These are phyloP conservation scores for Nannoperca obscura DNA, from an alignment of 2,797 vertebrate genomes.

Conservation along the genomic window DNA sequence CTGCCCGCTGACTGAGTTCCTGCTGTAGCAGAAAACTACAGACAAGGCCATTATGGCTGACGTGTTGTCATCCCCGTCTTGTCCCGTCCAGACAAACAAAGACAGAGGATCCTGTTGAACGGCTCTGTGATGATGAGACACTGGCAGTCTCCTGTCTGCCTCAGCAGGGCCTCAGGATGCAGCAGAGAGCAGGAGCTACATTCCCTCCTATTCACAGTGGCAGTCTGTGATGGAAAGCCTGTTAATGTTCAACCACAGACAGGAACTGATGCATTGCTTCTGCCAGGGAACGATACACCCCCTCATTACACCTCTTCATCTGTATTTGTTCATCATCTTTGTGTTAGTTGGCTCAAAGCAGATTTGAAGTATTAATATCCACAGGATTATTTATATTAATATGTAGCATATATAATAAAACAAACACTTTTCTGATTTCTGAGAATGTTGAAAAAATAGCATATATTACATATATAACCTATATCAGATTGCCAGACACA, in stretches of 20 bases:
- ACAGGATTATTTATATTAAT: background rate
- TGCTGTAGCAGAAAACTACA: slow-evolving; percentile 64
- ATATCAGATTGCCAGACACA: background rate
- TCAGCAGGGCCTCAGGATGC: slow-evolving; percentile 74
- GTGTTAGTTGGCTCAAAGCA: background rate
- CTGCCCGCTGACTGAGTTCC: slow-evolving; percentile 62
- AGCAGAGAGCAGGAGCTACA: slow-evolving; percentile 52
- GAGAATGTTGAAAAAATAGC: background rate
- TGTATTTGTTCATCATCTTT: slow-evolving; percentile 2
- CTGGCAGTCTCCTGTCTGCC: slow-evolving; percentile 61
- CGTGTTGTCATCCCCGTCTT: slow-evolving; percentile 59
- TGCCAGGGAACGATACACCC: slow-evolving; percentile 40
- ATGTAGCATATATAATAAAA: background rate
- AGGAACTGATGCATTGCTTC: slow-evolving; percentile 76
- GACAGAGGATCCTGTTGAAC: slow-evolving; percentile 55
- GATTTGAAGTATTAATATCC: background rate
- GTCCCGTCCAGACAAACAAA: slow-evolving; percentile 70
- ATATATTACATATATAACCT: background rate
- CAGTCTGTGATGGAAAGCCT: slow-evolving; percentile 55
- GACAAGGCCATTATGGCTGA: slow-evolving; percentile 71
- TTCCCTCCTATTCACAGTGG: slow-evolving; percentile 60
- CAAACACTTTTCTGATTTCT: background rate
- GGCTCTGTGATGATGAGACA: slow-evolving; percentile 54
- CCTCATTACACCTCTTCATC: slow-evolving; percentile 56
- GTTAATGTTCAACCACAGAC: slow-evolving; percentile 79